Evolutionary conservation across 2,797 vertebrate genomes (phyloP).

Genomic region (Helicolenus hilgendorfi): DNA sequence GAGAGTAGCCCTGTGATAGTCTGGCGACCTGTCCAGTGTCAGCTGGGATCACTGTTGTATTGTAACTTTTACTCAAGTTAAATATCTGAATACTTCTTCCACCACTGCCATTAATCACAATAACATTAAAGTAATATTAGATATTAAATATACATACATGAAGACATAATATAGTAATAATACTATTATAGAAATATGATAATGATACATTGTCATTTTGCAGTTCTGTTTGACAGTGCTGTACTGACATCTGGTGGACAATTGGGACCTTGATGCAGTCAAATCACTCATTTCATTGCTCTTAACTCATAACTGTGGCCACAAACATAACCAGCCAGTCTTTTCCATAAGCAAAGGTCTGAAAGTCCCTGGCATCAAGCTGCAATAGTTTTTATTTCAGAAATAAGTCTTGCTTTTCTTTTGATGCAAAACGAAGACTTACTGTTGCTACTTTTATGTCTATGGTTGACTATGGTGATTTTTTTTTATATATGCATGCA

Average conservation of each 20-base stretch:
- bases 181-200: not conserved
- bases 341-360: not conserved
- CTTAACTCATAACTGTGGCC: not conserved
- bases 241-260: slow-evolving; percentile 73
- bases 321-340: not conserved
- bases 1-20: no score
- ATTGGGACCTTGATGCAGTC: not conserved
- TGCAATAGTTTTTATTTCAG: no score
- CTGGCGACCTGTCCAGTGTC: no score
- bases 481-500: no score
- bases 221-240: not conserved
- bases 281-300: not conserved
- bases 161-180: not conserved
- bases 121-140: not conserved
- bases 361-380: not conserved
- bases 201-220: not conserved
- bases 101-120: not conserved
- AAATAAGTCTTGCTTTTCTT: no score
- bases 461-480: no score
- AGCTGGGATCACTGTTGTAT: no score
- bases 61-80: no score
- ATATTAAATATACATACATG: not conserved
- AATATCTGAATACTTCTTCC: no score
- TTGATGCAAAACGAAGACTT: no score
- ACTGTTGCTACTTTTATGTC: no score